Conservation (phyloP, 2,113 vertebrate species). For the Stegostoma tigrinum region DNA sequence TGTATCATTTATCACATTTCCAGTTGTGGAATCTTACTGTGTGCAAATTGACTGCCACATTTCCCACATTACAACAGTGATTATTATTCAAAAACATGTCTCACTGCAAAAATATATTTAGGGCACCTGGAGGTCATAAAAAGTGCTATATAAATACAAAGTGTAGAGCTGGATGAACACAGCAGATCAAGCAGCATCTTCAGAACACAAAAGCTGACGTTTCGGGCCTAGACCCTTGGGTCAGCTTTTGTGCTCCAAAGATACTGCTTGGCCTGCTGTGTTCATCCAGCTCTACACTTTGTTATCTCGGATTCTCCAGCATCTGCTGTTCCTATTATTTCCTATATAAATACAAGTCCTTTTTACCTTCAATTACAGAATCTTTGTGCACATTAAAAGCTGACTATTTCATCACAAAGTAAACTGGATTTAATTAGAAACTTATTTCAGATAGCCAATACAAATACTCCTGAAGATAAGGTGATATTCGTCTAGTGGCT, state of each 20-base stretch:
- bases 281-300: too few species aligned
- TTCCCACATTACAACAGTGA: not conserved
- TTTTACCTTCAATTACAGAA: not conserved
- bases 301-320: too few species aligned
- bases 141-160: not conserved
- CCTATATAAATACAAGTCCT: not conserved
- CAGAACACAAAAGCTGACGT: too few species aligned
- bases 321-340: too few species aligned
- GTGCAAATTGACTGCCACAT: not conserved
- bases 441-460: not conserved
- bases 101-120: not conserved
- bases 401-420: not conserved
- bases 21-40: not conserved
- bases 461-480: not conserved
- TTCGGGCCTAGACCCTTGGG: too few species aligned
- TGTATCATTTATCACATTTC: not conserved
- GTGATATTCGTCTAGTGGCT: not conserved
- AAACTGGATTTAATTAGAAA: constrained; percentile 19
- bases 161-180: too few species aligned
- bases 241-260: too few species aligned
- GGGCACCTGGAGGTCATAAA: not conserved
- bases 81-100: too few species aligned
- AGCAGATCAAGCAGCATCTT: too few species aligned
- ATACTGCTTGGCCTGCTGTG: too few species aligned
- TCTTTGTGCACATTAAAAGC: not conserved